phyloP scores from a whole-genome alignment of 1,140 invertebrate species.

The Oryctes rhinoceros region DNA sequence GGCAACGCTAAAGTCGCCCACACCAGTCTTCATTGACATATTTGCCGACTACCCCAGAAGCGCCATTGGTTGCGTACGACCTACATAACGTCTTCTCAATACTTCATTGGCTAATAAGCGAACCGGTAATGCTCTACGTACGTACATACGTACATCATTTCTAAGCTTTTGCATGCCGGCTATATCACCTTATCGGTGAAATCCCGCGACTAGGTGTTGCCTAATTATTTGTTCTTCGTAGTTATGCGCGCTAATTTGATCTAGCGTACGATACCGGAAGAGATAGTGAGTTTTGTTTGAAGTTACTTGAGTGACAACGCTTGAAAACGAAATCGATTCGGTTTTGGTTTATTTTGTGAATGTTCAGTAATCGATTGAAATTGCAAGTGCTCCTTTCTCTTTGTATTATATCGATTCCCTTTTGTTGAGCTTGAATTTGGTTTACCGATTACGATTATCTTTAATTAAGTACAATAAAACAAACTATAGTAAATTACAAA shows the following conservation, averaged over 20 bases:
- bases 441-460: background rate
- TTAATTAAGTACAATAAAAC: too few relatives aligned
- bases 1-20: slow-evolving; percentile 44
- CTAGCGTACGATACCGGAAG: background rate
- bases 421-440: background rate
- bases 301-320: slow-evolving; percentile 43
- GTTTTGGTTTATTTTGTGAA: slow-evolving; percentile 47
- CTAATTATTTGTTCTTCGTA: background rate
- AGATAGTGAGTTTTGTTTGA: slow-evolving; percentile 50
- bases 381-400: slow-evolving; percentile 46
- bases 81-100: slow-evolving; percentile 48
- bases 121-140: slow-evolving; percentile 37
- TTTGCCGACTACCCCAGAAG: slow-evolving; percentile 53
- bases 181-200: background rate
- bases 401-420: background rate
- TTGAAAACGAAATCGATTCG: slow-evolving; percentile 46
- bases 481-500: too few relatives aligned
- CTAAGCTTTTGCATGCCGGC: background rate
- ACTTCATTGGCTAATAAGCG: slow-evolving; percentile 41
- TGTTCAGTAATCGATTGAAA: slow-evolving; percentile 42
- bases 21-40: slow-evolving; percentile 54
- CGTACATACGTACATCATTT: background rate
- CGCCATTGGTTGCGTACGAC: slow-evolving; percentile 54
- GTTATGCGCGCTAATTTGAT: background rate
- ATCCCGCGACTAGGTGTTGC: background rate